Base-by-base conservation (phyloP, 2,888 invertebrate genomes). In the Drosophila paracracens region DNA sequence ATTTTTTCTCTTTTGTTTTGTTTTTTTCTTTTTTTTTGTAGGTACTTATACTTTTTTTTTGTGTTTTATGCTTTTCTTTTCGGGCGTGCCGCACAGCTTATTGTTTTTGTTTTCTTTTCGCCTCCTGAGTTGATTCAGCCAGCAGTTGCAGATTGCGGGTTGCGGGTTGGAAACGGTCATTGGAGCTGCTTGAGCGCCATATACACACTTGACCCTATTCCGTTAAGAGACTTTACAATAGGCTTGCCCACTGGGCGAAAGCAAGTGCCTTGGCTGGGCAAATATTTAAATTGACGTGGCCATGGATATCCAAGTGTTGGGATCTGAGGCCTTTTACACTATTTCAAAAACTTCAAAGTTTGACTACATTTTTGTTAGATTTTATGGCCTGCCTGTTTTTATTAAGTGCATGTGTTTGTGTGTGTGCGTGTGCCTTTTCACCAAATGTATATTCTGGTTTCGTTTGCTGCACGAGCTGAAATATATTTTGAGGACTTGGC, bases 41-140 rank as follows among this genome's bases (percentile, higher is more conserved):
- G 2, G 11, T 38, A 38, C 27, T 38, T 27, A 6, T 18, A 36
- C 25, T 16, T 54, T 54, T 53, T 21, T 18, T 11, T 29, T 40
- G 27, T 36, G 48, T 58, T 60, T 63, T 70, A 52, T 65, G 51
- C 58, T 71, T 43, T 65, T 54, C 48, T 57, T 66, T 76, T 83
- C 56, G 58, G 77, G 67, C 70, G 60, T 52, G 70, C 78, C 73
- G 40, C 66, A 81, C 59, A 70, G 82, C 84, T 89, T 89, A 86
- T 89, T 88, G 88, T 88, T 89, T 89, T 84, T 88, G 88, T 89
- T 88, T 89, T 89, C 85, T 78, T 89, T 82, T 63, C 69, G 72
- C 50, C 50, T 58, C 66, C 53, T 64, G 62, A 57, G 78, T 59
- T 57, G 50, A 56, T 64, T 66, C 66, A 40, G 57, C 69, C 60